phyloP scores from a whole-genome alignment of 2,113 vertebrate species.

The Felis catus region DNA sequence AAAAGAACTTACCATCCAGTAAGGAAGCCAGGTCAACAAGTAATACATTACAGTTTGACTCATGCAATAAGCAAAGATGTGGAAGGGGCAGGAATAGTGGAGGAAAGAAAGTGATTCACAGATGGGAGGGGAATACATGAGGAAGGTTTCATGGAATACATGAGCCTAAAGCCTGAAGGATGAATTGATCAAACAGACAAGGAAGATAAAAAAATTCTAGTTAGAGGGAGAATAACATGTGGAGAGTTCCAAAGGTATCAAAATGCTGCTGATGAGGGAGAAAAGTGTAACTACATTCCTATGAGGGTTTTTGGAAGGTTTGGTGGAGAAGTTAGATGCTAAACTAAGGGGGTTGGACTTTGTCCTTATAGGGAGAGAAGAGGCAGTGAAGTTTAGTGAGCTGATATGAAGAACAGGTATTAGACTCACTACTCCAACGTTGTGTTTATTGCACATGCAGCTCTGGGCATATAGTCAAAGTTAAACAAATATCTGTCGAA shows the following conservation, averaged over 20 bases:
- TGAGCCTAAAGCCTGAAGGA: not conserved
- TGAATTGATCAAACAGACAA: not conserved
- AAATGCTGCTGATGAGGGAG: not conserved
- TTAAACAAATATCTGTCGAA: not conserved
- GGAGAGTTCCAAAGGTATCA: not conserved
- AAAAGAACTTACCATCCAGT: not conserved
- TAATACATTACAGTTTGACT: not conserved
- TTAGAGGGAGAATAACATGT: not conserved
- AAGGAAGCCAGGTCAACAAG: not conserved
- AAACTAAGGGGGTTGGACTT: not conserved
- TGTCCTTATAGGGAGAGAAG: not conserved
- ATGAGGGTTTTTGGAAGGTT: not conserved
- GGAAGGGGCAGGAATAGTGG: not conserved
- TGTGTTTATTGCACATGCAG: not conserved
- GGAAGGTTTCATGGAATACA: not conserved
- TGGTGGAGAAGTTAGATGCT: not conserved
- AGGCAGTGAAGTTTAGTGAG: not conserved
- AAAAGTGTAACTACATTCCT: not conserved
- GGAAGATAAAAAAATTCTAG: not conserved
- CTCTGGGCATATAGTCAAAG: not conserved
- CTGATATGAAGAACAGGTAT: not conserved
- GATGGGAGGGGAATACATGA: not conserved
- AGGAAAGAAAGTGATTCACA: not conserved
- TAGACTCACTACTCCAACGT: not conserved
- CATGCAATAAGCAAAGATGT: not conserved